Evolutionary conservation across 2,797 vertebrate species (phyloP).

Genomic region (Champsocephalus gunnari): DNA sequence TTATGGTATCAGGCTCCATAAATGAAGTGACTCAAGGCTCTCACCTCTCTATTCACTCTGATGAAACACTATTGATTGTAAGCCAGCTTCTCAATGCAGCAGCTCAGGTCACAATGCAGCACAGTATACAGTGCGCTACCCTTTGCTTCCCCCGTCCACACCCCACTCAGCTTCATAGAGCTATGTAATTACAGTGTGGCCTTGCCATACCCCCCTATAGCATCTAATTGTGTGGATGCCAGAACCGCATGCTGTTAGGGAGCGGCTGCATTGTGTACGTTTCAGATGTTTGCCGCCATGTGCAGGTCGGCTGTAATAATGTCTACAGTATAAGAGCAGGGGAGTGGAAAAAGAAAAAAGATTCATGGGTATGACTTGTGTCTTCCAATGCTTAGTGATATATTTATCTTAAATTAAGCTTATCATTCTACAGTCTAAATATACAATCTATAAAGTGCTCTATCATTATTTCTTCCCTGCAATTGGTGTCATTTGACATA

Average conservation of each 20-base stretch:
- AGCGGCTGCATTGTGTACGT: constrained; percentile 53
- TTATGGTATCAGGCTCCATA: neutral
- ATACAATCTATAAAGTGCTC: neutral
- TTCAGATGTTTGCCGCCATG: constrained; percentile 60
- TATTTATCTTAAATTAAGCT: neutral
- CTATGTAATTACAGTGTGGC: constrained; percentile 70
- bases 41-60: constrained; percentile 37
- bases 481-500: neutral
- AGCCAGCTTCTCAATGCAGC: constrained; percentile 49
- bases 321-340: constrained; percentile 4
- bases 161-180: constrained; percentile 57
- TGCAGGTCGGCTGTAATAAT: constrained; percentile 30
- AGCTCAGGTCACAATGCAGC: constrained; percentile 54
- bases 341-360: neutral
- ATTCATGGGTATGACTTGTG: neutral
- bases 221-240: constrained; percentile 67
- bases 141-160: constrained; percentile 18
- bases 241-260: constrained; percentile 57
- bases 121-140: constrained; percentile 3
- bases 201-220: constrained; percentile 62
- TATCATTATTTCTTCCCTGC: neutral
- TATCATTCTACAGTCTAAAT: neutral
- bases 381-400: neutral
- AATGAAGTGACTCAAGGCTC: constrained; percentile 23
- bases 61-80: constrained; percentile 54